Conservation (phyloP, 2,797 vertebrate genomes). For the Semotilus atromaculatus region DNA sequence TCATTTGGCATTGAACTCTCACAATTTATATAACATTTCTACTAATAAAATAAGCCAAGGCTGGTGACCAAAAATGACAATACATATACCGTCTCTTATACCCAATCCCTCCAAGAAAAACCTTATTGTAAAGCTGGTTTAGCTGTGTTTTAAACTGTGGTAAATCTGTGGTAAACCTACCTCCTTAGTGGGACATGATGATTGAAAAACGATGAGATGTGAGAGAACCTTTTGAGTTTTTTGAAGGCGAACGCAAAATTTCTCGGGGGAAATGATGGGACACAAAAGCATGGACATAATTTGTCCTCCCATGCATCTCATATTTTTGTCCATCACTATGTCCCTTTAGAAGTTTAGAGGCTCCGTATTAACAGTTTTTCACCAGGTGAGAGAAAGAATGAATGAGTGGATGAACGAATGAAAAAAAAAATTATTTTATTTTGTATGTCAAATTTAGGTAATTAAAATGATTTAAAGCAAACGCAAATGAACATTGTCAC, state of each 20-base stretch:
- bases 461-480: background rate
- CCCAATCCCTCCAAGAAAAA: background rate
- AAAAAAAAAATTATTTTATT: no score
- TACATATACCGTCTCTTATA: no score
- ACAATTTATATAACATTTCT: background rate
- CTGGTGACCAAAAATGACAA: background rate
- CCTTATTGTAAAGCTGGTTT: background rate
- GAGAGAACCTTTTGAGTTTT: no score
- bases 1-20: conserved; percentile 18
- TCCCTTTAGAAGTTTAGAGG: no score
- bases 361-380: no score
- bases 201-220: background rate
- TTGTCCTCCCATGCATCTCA: no score
- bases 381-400: no score
- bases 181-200: background rate
- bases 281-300: background rate
- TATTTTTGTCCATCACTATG: no score
- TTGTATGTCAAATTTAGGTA: background rate
- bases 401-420: no score
- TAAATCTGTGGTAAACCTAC: background rate
- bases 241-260: background rate
- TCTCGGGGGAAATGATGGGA: background rate
- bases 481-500: background rate
- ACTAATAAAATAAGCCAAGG: conserved; percentile 6
- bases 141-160: background rate